Evolutionary conservation across 2,113 vertebrate species (phyloP).

Genomic region (Elephas maximus): DNA sequence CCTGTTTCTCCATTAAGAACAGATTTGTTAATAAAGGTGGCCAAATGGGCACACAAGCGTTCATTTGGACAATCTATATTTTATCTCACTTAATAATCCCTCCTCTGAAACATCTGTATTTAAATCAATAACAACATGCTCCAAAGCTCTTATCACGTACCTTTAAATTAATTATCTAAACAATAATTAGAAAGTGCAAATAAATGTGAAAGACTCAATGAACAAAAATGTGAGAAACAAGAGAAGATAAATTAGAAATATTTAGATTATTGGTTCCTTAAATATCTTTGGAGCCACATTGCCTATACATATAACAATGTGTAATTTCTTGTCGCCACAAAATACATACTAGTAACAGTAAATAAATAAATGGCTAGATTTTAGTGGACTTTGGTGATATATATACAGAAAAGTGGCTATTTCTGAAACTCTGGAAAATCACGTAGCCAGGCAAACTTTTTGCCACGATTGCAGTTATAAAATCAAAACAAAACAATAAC

Average conservation of each 20-base stretch:
- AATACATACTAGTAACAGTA: not conserved
- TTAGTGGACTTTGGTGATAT: not conserved
- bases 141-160: not conserved
- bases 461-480: not conserved
- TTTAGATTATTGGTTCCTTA: not conserved
- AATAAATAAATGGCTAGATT: not conserved
- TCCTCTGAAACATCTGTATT: not conserved
- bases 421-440: not conserved
- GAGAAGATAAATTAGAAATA: not conserved
- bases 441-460: not conserved
- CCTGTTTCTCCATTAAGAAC: not conserved
- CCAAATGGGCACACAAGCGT: not conserved
- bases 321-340: not conserved
- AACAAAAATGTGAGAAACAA: not conserved
- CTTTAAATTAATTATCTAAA: not conserved
- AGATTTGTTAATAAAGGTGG: not conserved
- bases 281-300: not conserved
- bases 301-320: not conserved
- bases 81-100: not conserved
- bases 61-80: not conserved
- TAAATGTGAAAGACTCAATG: not conserved
- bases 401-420: not conserved
- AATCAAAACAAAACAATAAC: too few species aligned
- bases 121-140: not conserved
- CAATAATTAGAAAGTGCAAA: not conserved